Conservation (phyloP, 2,797 vertebrate genomes). For the Heterohyrax brucei region DNA sequence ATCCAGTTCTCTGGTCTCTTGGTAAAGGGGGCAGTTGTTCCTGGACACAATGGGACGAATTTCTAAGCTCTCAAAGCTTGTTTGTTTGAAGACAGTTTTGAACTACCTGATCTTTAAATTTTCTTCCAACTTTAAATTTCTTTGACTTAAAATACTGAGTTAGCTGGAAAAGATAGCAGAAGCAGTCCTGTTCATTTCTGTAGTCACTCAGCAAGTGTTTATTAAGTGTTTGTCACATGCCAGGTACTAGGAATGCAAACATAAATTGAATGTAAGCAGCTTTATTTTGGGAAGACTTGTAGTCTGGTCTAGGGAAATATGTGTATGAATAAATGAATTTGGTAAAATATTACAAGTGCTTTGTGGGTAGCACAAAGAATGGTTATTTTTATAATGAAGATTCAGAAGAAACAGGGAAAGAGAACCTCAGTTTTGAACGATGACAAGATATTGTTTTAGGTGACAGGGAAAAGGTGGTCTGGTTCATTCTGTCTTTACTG, state of each 20-base stretch:
- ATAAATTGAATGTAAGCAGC: background rate
- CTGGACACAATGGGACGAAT: background rate
- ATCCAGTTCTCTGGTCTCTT: no score
- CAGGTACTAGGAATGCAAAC: conserved; percentile 26
- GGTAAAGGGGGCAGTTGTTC: no score
- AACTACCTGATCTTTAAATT: conserved; percentile 1
- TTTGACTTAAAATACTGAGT: conserved; percentile 45
- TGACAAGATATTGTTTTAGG: background rate
- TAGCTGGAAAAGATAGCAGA: conserved; percentile 21
- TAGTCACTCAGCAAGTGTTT: background rate
- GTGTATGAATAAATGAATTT: conserved; percentile 29
- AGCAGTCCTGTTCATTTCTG: background rate
- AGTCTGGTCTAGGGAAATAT: conserved; percentile 30
- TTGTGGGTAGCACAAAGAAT: background rate
- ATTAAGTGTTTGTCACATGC: background rate
- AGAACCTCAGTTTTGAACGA: conserved; percentile 34
- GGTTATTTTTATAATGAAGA: conserved; percentile 43
- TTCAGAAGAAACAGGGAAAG: conserved; percentile 37
- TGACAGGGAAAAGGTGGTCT: background rate
- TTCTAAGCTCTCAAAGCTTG: conserved; percentile 12
- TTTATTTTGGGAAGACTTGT: conserved; percentile 20
- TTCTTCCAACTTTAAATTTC: conserved; percentile 48
- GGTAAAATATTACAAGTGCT: background rate
- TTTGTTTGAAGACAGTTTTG: conserved; percentile 50
- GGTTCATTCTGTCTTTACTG: background rate